Evolutionary conservation across 2,113 vertebrate species (phyloP), one percentile per base, ranked within the genome.

Genomic region (Poeciliopsis occidentalis): DNA sequence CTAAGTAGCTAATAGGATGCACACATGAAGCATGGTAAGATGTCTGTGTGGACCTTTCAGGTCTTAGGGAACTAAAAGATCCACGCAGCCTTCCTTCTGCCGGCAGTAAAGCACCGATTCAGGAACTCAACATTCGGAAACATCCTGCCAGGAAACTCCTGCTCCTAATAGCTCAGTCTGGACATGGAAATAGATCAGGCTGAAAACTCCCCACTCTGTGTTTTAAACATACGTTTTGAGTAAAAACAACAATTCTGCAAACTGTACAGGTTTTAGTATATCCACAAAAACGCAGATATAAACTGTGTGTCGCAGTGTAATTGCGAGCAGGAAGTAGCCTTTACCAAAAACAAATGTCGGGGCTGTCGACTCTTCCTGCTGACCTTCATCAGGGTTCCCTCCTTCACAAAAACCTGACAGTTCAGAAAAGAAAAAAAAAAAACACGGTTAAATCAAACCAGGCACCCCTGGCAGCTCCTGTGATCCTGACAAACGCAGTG

Each of bases 281-380:
- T 10, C 51, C 22, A n/a, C 24, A 19, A 57, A 57, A 57, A 57
- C 24, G 8, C 22, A 8, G 22, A n/a, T 22, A 57, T 57, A 57
- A 57, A n/a, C 51, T 60, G 67, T 82, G 1, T 68, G 68, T 27
- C 26, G 1, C 12, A 39, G 37, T 22, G 39, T 7, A 8, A 26
- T 17, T 60, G 2, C 29, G 75, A 83, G 84, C 61, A 85, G 41
- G 77, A 84, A 88, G 69, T 26, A 78, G 60, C 6, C 61, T 78
- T 96, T 95, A 99, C 98, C 97, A 99, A 91, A 90, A 99, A 99
- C 89, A 99, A 94, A 85, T 99, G 97, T 12, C 98, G 95, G 69
- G 97, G 97, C 64, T 96, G 96, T 72, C 88, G 92, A 85, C 80
- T 95, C 88, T 96, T 97, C 67, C 96, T 95, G 67, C 95, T 96